These are phyloP conservation scores for Hyposoter didymator DNA, from an alignment of 2,888 invertebrate species.

Conservation along the genomic window DNA sequence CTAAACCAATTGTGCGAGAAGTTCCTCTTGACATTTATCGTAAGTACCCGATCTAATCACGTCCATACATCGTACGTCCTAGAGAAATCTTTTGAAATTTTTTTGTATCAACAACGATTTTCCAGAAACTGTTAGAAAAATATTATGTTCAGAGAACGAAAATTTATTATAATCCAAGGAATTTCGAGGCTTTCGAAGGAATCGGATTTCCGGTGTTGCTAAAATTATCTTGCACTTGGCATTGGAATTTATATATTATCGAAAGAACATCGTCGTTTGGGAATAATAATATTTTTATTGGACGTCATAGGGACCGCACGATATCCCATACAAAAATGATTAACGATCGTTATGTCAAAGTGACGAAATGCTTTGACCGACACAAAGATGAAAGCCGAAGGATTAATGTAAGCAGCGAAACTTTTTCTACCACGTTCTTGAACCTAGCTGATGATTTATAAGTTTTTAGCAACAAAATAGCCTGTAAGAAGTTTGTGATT, in stretches of 20 bases:
- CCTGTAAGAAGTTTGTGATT: slow-evolving; percentile 6
- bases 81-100: too few species aligned
- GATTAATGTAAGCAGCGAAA: neutral
- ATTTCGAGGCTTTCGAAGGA: too few species aligned
- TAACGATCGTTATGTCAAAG: neutral
- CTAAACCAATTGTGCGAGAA: slow-evolving; percentile 89
- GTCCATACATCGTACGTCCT: too few species aligned
- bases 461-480: slow-evolving; percentile 34
- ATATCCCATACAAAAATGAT: neutral
- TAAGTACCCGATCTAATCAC: slow-evolving; percentile 79
- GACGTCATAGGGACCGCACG: neutral
- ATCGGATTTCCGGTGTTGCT: neutral
- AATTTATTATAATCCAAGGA: too few species aligned
- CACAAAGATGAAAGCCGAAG: neutral
- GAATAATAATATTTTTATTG: neutral
- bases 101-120: too few species aligned
- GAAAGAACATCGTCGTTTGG: neutral
- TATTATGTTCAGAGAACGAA: too few species aligned
- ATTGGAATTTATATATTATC: neutral
- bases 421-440: neutral
- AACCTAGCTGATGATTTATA: neutral
- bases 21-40: slow-evolving; percentile 91
- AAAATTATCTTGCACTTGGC: neutral
- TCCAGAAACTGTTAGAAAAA: too few species aligned
- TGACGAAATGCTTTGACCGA: neutral